Conservation (phyloP, 2,113 vertebrate genomes). For the Pteruthius melanotis region DNA sequence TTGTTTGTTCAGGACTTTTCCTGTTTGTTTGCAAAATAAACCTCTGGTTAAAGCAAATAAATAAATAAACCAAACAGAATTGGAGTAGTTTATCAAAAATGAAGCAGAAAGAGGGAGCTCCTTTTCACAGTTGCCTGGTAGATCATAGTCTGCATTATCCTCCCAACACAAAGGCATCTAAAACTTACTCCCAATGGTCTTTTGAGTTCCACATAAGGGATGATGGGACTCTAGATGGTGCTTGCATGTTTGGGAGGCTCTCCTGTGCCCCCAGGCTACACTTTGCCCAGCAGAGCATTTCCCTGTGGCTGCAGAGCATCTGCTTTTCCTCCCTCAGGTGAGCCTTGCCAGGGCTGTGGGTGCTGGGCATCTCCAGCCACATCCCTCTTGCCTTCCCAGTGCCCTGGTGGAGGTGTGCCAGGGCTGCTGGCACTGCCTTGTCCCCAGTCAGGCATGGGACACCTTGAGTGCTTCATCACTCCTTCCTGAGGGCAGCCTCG, state of each 20-base stretch:
- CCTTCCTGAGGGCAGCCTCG: rapidly evolving
- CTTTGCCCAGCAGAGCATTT: background rate
- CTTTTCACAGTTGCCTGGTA: background rate
- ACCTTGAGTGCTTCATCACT: rapidly evolving
- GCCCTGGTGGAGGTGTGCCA: no score
- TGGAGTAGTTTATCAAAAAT: background rate
- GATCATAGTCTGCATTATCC: rapidly evolving
- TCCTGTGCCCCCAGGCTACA: background rate
- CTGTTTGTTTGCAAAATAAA: background rate
- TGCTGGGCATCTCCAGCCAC: background rate
- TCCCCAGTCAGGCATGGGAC: rapidly evolving
- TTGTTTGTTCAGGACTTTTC: background rate
- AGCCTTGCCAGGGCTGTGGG: background rate
- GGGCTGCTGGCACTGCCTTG: rapidly evolving
- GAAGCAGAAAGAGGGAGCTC: background rate
- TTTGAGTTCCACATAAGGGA: background rate
- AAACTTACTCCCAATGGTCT: background rate
- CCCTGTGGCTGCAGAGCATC: background rate
- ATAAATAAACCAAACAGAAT: background rate
- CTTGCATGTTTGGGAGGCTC: background rate
- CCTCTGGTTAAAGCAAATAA: background rate
- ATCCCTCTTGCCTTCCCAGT: background rate
- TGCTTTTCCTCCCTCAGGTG: background rate
- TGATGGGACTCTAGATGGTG: background rate
- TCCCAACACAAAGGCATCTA: background rate